Evolutionary conservation across 2,113 vertebrate species (phyloP), one percentile per base, ranked within the genome.

Genomic region (Brienomyrus longianalis): DNA sequence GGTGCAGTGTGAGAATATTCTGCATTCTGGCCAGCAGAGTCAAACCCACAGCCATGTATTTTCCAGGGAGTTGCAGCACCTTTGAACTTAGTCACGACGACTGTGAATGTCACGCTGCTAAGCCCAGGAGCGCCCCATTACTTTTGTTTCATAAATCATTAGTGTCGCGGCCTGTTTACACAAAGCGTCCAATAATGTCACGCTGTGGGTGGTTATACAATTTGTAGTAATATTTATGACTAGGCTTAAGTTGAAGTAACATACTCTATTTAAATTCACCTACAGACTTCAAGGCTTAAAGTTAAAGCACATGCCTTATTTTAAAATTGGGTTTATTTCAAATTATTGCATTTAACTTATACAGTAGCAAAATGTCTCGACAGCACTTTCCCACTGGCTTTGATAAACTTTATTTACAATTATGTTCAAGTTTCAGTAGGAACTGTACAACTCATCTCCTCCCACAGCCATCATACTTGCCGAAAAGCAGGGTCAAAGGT

Each of bases 321-420:
- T 94, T 91, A 93, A 92, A 95, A 92, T 92, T 43, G 83, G 91
- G 95, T 96, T 96, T 95, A 95, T 96, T 89, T 84, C n/a, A 66
- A 43, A 84, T 56, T n/a, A 31, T 96, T 92, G 91, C 90, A 92
- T 94, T 95, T 93, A 94, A 94, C 93, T 95, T 94, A 94, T 52
- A 92, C 87, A 66, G 90, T 93, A 94, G 94, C 92, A 94, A 95
- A 92, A 94, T 93, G 86, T 92, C 93, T 93, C 92, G 93, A 93
- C 90, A 88, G 88, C 92, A 93, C 74, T 80, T 94, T 92, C 88
- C 35, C 93, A 94, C 95, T 96, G 94, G 94, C 94, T 92, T 89
- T 92, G 92, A 92, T 89, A 95, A 95, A 94, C 91, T 83, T 90
- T 96, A 96, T 96, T 95, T 96, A 96, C 95, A 96, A 91, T 93